phyloP scores from a whole-genome alignment of 2,888 invertebrate species.

The Leptogaster cylindrica region DNA sequence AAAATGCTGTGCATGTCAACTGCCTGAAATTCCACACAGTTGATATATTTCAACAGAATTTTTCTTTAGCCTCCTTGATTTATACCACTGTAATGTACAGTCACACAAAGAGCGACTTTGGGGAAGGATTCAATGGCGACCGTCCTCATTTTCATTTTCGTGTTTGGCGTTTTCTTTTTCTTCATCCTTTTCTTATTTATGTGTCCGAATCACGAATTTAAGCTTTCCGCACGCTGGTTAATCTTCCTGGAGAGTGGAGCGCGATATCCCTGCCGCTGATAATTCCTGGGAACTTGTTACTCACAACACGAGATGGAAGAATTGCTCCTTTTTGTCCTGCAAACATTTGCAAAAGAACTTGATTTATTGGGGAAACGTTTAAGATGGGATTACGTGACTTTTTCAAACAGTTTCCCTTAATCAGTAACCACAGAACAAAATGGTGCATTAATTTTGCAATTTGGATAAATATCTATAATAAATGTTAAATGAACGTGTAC shows the following conservation, averaged over 20 bases:
- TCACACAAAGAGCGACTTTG: conserved; percentile 6
- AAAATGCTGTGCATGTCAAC: conserved; percentile 33
- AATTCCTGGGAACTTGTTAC: too few species aligned
- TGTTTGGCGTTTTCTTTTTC: conserved; percentile 19
- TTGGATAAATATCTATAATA: too few species aligned
- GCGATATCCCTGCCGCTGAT: not conserved
- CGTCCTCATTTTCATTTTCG: conserved; percentile 29
- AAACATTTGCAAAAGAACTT: too few species aligned
- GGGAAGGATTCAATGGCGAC: conserved; percentile 17
- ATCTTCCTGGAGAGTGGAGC: conserved; percentile 7
- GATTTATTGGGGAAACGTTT: too few species aligned
- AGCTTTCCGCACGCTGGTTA: conserved; percentile 34
- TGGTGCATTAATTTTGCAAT: too few species aligned
- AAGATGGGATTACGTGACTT: too few species aligned
- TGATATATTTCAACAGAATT: conserved; percentile 8
- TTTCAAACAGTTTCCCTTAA: too few species aligned
- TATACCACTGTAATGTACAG: conserved; percentile 36
- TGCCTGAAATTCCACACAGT: conserved; percentile 14
- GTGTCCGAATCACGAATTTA: conserved; percentile 33
- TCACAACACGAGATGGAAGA: too few species aligned
- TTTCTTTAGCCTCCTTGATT: conserved; percentile 34
- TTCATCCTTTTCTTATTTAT: conserved; percentile 28
- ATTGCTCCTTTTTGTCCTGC: too few species aligned
- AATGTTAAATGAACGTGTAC: too few species aligned
- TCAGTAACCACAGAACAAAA: too few species aligned